These are phyloP conservation scores for Busseola fusca DNA, from an alignment of 2,888 invertebrate genomes.

Conservation along the genomic window DNA sequence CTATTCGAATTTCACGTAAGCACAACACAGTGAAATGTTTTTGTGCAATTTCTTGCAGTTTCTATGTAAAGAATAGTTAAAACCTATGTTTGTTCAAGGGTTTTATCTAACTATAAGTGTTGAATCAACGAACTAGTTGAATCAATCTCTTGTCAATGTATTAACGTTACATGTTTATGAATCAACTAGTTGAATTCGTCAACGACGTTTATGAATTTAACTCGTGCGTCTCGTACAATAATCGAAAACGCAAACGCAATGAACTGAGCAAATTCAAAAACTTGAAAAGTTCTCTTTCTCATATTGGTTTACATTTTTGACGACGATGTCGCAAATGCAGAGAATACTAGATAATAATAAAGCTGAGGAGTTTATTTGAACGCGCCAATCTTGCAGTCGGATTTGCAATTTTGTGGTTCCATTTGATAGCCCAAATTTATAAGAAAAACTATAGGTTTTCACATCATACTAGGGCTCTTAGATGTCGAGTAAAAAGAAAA, in stretches of 20 bases:
- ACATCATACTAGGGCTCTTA: not conserved
- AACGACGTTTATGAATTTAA: no score
- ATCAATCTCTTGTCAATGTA: no score
- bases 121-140: no score
- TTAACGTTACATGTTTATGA: no score
- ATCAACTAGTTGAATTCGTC: no score
- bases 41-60: not conserved
- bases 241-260: no score
- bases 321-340: no score
- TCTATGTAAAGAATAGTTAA: not conserved
- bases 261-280: no score
- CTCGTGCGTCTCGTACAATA: no score
- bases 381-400: not conserved
- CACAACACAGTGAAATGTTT: not conserved
- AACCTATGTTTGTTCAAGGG: not conserved
- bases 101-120: not conserved
- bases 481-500: not conserved
- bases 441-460: not conserved
- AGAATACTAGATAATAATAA: no score
- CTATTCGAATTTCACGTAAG: constrained; percentile 19
- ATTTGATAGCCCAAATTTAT: not conserved
- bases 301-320: no score
- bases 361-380: not conserved
- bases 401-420: not conserved
- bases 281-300: no score